Evolutionary conservation across 2,113 vertebrate genomes (phyloP), one percentile per base, ranked within the genome.

Genomic region (Capra hircus): DNA sequence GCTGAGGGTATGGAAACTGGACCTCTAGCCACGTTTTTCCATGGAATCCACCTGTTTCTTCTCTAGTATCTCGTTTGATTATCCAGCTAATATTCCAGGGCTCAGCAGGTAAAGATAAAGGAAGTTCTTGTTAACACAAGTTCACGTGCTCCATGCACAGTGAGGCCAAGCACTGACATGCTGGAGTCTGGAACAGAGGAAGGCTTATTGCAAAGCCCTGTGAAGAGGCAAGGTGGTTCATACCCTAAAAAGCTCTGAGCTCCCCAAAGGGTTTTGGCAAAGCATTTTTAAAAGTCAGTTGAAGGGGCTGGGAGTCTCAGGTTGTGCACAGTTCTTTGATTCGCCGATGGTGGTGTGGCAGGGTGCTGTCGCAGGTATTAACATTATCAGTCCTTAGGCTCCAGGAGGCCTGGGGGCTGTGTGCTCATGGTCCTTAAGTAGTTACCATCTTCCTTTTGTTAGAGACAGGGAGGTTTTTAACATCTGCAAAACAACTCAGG

Each of bases 331-430:
- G 67, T 40, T 23, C 19, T 23, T 36, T 21, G 33, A 71, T 36
- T 71, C 2, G 0, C n/a, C 0, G 2, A 23, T 3, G n/a, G n/a
- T 71, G 71, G 6, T 36, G 36, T 14, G 23, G 36, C 23, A 40
- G 36, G 71, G 36, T 43, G 21, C 21, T 77, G 23, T 13, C 12
- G 2, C 23, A 14, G 23, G 12, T 25, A 15, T 43, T 74, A 40
- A 40, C 11, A 25, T 74, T 13, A 27, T 43, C 71, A 43, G 36
- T 4, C 71, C 71, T 43, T 74, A 25, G 21, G 21, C 71, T 43
- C 36, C 71, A 27, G 71, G 40, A 77, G 71, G 40, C 71, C 36
- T 77, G 36, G 40, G 23, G 23, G 40, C 71, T 77, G 23, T 77
- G 40, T 77, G 36, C 23, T 27, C 23, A 3, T 27, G 36, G 36